Conservation (phyloP, 2,888 invertebrate genomes). For the Mantis religiosa region DNA sequence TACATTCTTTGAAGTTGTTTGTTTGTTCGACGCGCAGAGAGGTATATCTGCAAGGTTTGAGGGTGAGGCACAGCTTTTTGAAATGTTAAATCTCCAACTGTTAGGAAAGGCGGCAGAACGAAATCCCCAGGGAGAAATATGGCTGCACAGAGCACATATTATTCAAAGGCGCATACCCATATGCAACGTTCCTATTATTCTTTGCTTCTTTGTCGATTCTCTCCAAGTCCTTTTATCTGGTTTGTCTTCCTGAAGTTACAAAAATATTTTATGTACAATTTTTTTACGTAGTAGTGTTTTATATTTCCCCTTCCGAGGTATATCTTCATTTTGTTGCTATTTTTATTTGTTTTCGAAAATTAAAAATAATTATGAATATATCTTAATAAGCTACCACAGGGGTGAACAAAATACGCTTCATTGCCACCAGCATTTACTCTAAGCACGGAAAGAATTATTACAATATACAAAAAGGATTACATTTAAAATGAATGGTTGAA, state of each 20-base stretch:
- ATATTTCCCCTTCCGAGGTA: too few relatives aligned
- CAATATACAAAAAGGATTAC: too few relatives aligned
- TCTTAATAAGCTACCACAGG: too few relatives aligned
- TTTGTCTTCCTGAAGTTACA: not conserved
- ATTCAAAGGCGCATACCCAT: not conserved
- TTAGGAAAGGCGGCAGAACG: not conserved
- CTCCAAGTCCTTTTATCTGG: not conserved
- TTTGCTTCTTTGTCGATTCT: not conserved
- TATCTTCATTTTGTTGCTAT: too few relatives aligned
- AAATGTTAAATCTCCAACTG: not conserved
- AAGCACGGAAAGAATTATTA: too few relatives aligned
- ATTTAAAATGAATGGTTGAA: too few relatives aligned
- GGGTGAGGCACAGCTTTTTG: not conserved
- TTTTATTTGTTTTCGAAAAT: too few relatives aligned
- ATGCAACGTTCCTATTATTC: not conserved
- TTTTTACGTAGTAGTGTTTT: too few relatives aligned
- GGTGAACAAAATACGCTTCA: too few relatives aligned
- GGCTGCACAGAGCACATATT: not conserved
- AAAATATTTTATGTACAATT: not conserved
- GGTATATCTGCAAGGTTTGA: not conserved
- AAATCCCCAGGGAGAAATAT: not conserved
- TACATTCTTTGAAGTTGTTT: not conserved
- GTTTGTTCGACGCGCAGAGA: not conserved
- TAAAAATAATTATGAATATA: too few relatives aligned
- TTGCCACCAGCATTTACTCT: too few relatives aligned